Conservation (phyloP, 1,140 invertebrate genomes). For the Leptopilina boulardi region DNA sequence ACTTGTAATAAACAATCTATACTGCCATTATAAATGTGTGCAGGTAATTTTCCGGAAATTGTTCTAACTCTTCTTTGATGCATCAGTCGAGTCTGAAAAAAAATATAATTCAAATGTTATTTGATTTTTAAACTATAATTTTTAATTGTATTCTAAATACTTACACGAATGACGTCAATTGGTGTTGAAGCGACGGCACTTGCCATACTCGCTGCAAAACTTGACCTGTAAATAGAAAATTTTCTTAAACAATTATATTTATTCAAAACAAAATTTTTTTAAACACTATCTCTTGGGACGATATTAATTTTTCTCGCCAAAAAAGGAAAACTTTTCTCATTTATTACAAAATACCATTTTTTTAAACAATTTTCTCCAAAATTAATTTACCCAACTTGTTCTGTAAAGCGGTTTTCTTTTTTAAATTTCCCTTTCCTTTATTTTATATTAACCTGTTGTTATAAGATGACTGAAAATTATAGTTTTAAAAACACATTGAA, state of each 20-base stretch:
- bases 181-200: conserved; percentile 96
- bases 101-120: background rate
- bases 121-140: conserved; percentile 20
- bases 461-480: too few relatives aligned
- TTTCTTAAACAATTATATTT: conserved; percentile 1
- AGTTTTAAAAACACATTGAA: too few relatives aligned
- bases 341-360: background rate
- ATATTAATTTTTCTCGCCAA: background rate
- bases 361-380: background rate
- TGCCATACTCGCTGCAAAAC: conserved; percentile 93
- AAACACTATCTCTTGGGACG: background rate
- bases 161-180: conserved; percentile 95
- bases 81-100: conserved; percentile 93
- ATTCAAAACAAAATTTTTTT: conserved; percentile 30
- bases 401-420: too few relatives aligned
- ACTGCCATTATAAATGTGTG: conserved; percentile 88
- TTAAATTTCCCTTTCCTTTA: too few relatives aligned
- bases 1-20: conserved; percentile 93
- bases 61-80: conserved; percentile 85
- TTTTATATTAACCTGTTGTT: too few relatives aligned
- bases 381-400: too few relatives aligned
- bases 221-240: conserved; percentile 82
- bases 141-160: conserved; percentile 60
- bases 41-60: conserved; percentile 69
- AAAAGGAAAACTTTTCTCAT: background rate